Evolutionary conservation across 2,113 vertebrate genomes (phyloP), one percentile per base, ranked within the genome.

Genomic region (Microtus richardsoni): DNA sequence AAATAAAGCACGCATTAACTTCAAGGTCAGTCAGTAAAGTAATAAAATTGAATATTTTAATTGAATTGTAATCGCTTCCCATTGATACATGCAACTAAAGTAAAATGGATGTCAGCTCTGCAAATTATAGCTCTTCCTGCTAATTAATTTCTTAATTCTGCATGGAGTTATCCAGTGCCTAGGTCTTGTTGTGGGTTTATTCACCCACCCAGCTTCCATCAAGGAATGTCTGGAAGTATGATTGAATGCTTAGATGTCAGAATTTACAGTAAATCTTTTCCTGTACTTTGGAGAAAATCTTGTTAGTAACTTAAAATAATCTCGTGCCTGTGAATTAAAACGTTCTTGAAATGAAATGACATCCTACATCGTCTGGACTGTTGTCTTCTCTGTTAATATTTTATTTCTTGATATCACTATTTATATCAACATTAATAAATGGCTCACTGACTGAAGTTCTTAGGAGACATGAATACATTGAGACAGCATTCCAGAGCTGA

Each of bases 11-110:
- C 97, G 89, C 98, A 98, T 98, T 98, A 99, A 98, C 97, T 98
- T 99, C 98, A 99, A 99, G 99, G 98, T 99, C 98, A 98, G 97
- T 97, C 98, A 98, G 98, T 97, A 98, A 98, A 99, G 98, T 98
- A 98, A 98, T 98, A 98, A 98, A 98, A 98, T 95, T 97, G 97
- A 98, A 95, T 98, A 98, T 99, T 98, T 99, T 99, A 99, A 99
- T 99, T 99, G 98, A 98, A 98, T 98, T 98, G 97, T 99, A 99
- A 99, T 98, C 98, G 96, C 98, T 97, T 98, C 93, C 95, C 98
- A 96, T 98, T 98, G 98, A 98, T 98, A 99, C 98, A 97, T 98
- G 98, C 94, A 98, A 98, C 98, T 98, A 97, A 98, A 98, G 96
- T 98, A 98, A 98, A 98, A 98, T 98, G 98, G 91, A 98, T 98